These are phyloP conservation scores for Peribatodes rhomboidaria DNA, from an alignment of 2,888 invertebrate genomes.

Conservation along the genomic window DNA sequence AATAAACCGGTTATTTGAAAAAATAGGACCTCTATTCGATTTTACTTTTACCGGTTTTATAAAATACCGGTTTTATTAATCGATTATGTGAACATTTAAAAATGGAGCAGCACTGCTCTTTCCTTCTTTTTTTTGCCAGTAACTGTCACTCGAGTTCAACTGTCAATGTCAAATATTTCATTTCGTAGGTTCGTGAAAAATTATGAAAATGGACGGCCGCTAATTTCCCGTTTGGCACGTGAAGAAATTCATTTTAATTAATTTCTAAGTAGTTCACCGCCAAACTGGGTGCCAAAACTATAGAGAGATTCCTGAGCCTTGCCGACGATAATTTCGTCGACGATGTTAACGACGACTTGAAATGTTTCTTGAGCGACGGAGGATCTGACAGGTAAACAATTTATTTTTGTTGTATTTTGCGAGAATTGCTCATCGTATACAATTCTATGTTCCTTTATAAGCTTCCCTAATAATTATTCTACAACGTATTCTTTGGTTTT, in stretches of 20 bases:
- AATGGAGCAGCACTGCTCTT: neutral
- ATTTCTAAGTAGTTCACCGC: conserved; percentile 64
- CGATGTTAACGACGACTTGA: conserved; percentile 83
- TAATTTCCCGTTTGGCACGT: conserved; percentile 74
- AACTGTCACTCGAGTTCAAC: neutral
- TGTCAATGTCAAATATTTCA: conserved; percentile 3
- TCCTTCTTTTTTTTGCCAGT: neutral
- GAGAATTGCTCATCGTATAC: conserved; percentile 30
- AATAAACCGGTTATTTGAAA: no score
- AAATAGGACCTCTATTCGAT: neutral
- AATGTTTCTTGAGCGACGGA: conserved; percentile 80
- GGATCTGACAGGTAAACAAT: conserved; percentile 84
- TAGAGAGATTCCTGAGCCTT: conserved; percentile 79
- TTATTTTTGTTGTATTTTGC: conserved; percentile 58
- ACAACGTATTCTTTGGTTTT: neutral
- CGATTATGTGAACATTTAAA: no score
- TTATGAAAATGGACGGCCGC: conserved; percentile 70
- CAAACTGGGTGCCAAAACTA: conserved; percentile 86
- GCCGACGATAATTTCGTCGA: conserved; percentile 82
- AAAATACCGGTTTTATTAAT: neutral
- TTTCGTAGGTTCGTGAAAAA: conserved; percentile 52
- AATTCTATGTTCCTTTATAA: conserved; percentile 9
- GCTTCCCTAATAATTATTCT: neutral
- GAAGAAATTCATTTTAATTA: conserved; percentile 71
- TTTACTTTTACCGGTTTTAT: no score